A percentile compares a stretch with the other conserved stretches of the same genome.
Evolutionary conservation across 1,140 invertebrate species (phyloP).

Genomic region (Drosophila sturtevanti): DNA sequence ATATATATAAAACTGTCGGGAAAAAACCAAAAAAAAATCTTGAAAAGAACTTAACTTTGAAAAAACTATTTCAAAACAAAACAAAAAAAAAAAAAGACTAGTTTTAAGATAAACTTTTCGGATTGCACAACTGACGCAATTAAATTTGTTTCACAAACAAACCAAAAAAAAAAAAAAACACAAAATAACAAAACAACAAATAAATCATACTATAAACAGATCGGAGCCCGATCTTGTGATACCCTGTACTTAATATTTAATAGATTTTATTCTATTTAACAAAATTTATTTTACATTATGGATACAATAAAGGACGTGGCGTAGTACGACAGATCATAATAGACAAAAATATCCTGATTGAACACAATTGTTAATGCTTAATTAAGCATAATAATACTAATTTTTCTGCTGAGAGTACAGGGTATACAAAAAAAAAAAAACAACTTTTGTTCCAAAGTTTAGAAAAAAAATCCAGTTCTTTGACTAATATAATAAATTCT

Average conservation of each 20-base stretch:
- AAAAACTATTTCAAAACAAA: no score
- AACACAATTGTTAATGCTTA: no score
- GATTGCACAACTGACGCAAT: background rate
- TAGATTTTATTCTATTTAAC: no score
- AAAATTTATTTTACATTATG: background rate
- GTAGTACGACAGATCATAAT: no score
- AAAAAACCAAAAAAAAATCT: background rate
- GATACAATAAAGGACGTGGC: no score
- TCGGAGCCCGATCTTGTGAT: background rate
- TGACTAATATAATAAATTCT: background rate
- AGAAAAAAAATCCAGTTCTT: background rate
- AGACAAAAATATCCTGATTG: no score
- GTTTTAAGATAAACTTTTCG: background rate
- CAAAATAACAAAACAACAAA: background rate
- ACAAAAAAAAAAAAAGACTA: background rate
- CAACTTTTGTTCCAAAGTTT: background rate
- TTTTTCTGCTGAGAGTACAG: background rate
- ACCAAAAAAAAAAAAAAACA: background rate
- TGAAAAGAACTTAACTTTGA: background rate
- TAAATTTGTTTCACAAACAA: background rate
- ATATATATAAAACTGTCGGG: constrained; percentile 7
- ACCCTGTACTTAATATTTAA: background rate
- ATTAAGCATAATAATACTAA: no score
- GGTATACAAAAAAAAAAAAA: background rate
- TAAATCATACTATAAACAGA: background rate